Evolutionary conservation across 2,888 invertebrate species (phyloP).

Genomic region (Idaea biselata): DNA sequence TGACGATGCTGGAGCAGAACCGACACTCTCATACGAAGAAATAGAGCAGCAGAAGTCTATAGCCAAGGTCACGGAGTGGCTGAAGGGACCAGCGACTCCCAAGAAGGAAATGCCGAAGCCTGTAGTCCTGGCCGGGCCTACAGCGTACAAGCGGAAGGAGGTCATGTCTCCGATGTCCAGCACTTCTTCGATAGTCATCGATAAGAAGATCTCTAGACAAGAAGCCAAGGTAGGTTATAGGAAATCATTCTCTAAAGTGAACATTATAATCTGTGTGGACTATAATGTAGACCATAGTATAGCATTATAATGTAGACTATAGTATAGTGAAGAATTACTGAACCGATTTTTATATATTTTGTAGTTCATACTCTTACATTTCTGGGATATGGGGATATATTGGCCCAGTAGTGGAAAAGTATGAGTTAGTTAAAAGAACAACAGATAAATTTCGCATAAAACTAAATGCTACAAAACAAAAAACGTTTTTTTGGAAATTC

Average conservation of each 20-base stretch:
- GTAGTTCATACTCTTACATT: too few relatives aligned
- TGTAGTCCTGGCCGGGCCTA: neutral
- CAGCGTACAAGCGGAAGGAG: neutral
- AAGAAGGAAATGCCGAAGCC: neutral
- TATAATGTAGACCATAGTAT: too few relatives aligned
- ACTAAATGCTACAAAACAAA: too few relatives aligned
- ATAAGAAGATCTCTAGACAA: neutral
- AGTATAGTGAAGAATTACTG: too few relatives aligned
- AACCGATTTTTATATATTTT: too few relatives aligned
- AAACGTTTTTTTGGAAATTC: slow-evolving; percentile 7
- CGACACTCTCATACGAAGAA: neutral
- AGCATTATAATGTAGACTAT: too few relatives aligned
- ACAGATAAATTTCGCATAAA: neutral
- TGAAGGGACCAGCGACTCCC: neutral
- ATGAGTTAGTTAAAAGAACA: slow-evolving; percentile 15
- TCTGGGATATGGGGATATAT: too few relatives aligned
- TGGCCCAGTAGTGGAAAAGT: slow-evolving; percentile 1
- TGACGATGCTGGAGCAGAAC: neutral
- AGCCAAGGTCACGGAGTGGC: neutral
- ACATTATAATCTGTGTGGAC: too few relatives aligned
- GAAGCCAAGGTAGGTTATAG: neutral
- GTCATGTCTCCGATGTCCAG: neutral
- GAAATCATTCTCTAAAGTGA: too few relatives aligned
- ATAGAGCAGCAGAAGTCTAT: neutral
- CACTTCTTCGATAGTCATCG: neutral